Base-by-base conservation (phyloP, 1,140 invertebrate species). In the Bombus pascuorum region DNA sequence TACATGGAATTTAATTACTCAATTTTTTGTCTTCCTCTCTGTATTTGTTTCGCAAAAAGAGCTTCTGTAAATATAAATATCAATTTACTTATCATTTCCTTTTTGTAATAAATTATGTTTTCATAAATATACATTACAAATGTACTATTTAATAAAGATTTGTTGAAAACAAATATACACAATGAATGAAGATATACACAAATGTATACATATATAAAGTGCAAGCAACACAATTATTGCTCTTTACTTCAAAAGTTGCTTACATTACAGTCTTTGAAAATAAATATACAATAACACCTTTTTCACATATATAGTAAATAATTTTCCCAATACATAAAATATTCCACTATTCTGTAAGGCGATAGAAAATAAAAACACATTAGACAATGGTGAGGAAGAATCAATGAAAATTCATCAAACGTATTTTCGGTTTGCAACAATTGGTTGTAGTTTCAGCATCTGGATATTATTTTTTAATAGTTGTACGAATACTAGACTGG, bases 1-100 rank as follows among this genome's bases (percentile, higher is more conserved):
- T 78, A 53, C 53, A 22, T 71, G 5, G 44, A 53, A 80, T 81
- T 81, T n/a, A 6, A 34, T 59, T 13, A 44, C 4, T 74, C n/a
- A 72, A 73, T 42, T 22, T 25, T 25, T 28, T 44, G 0, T n/a
- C 22, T 22, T 18, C 42, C n/a, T 32, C 28, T 47, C 2, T 73
- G 12, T 28, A 34, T 72, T 39, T 59, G 10, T 59, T 42, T 42
- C 10, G 53, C 25, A 78, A 32, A 78, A 44, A 5, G 15, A 80
- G 34, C 32, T 71, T 10, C 15, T 15, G 0, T 1, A 15, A 47
- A 15, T 47, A 47, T 47, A 47, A 57, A 42, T 13, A 10, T 34
- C n/a, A 2, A 34, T 28, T 18, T 42, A 22, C 47, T 79, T 59
- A 22, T n/a, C 1, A 75, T 47, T 39, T 84, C 42, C 34, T 39